Evolutionary conservation across 2,797 vertebrate species (phyloP).

Genomic region (Phrynocephalus guinanensis): DNA sequence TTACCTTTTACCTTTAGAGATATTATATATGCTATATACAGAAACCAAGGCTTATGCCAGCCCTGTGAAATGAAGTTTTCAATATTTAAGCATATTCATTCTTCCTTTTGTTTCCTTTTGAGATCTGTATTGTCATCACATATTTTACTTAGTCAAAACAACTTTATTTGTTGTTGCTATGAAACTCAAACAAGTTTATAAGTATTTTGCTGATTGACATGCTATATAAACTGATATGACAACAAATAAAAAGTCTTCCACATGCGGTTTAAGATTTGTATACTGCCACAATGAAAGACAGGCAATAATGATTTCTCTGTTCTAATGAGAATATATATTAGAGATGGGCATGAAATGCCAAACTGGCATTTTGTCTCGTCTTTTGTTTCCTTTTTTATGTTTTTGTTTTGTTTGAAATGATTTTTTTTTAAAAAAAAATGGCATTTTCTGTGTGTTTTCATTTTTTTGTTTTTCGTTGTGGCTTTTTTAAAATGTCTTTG

Average conservation of each 20-base stretch:
- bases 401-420: no score
- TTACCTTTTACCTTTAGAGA: no score
- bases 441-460: no score
- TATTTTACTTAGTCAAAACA: not conserved
- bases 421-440: no score
- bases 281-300: not conserved
- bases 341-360: no score
- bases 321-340: not conserved
- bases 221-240: not conserved
- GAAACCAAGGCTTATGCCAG: no score
- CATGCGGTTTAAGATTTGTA: not conserved
- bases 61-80: no score
- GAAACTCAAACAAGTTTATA: not conserved
- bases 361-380: no score
- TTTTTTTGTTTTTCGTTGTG: no score
- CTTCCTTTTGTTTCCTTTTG: not conserved
- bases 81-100: slow-evolving; percentile 42
- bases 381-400: no score
- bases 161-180: not conserved
- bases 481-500: no score
- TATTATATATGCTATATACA: no score
- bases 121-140: not conserved
- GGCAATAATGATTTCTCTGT: not conserved
- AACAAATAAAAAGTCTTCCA: not conserved
- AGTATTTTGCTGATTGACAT: slow-evolving; percentile 27